phyloP scores from a whole-genome alignment of 2,113 vertebrate species.

The Halcyon senegalensis region DNA sequence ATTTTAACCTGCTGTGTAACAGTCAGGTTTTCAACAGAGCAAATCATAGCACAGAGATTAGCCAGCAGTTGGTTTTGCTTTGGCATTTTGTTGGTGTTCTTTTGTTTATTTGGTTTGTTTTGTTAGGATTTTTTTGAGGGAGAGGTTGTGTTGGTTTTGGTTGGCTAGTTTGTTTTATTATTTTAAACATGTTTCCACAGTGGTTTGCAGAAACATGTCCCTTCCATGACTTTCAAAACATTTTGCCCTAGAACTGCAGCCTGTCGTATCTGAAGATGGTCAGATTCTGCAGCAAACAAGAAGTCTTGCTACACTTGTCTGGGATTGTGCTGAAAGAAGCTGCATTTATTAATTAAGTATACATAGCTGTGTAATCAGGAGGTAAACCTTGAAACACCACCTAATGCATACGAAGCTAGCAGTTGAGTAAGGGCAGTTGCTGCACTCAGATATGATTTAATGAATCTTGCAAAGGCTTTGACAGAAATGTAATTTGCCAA shows the following conservation, averaged over 20 bases:
- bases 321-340: not conserved
- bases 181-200: not conserved
- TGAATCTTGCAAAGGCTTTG: slow-evolving; percentile 40
- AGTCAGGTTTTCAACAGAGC: not conserved
- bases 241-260: not conserved
- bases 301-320: not conserved
- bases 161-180: not conserved
- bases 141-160: accelerated
- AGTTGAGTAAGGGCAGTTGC: slow-evolving; percentile 15
- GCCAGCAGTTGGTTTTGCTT: not conserved
- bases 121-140: not conserved
- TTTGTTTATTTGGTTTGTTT: too few species aligned
- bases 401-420: not conserved
- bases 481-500: slow-evolving; percentile 65
- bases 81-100: not conserved
- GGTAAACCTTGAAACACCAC: not conserved
- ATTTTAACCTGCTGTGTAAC: not conserved
- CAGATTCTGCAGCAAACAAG: not conserved
- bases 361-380: not conserved
- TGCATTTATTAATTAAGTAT: not conserved
- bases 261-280: not conserved
- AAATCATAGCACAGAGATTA: not conserved
- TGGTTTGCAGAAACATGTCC: not conserved
- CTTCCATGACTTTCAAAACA: not conserved
- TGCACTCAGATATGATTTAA: slow-evolving; percentile 42